Evolutionary conservation across 2,113 vertebrate genomes (phyloP).

Genomic region (Osmerus eperlanus): DNA sequence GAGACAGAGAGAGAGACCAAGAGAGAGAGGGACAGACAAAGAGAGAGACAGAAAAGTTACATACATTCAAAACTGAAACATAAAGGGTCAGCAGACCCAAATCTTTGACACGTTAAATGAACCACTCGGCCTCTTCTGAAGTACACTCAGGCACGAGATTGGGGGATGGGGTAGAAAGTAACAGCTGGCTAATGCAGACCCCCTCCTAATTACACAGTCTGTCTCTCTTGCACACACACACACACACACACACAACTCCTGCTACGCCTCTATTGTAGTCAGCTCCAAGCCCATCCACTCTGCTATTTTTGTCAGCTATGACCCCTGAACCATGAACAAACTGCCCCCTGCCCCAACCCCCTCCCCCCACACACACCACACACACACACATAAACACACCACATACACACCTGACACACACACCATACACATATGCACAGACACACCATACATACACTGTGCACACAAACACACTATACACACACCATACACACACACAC

Average conservation of each 20-base stretch:
- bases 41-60: not conserved
- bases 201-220: conserved; percentile 62
- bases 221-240: not conserved
- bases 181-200: conserved; percentile 62
- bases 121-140: not conserved
- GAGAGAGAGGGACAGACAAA: not conserved
- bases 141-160: not conserved
- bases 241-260: not conserved
- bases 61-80: too few species aligned
- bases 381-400: not conserved
- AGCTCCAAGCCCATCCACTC: not conserved
- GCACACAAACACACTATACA: not conserved
- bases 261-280: not conserved
- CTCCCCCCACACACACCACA: not conserved
- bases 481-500: not conserved
- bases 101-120: too few species aligned
- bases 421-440: too few species aligned
- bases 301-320: not conserved
- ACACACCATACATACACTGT: not conserved
- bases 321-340: not conserved
- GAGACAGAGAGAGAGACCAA: conserved; percentile 4
- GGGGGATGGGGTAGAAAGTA: conserved; percentile 24
- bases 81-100: too few species aligned
- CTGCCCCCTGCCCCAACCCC: not conserved
- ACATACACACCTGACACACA: not conserved